A percentile compares a stretch with the other conserved stretches of the same genome.
Evolutionary conservation across 2,888 invertebrate species (phyloP).

Genomic region (Dryobotodes eremita): DNA sequence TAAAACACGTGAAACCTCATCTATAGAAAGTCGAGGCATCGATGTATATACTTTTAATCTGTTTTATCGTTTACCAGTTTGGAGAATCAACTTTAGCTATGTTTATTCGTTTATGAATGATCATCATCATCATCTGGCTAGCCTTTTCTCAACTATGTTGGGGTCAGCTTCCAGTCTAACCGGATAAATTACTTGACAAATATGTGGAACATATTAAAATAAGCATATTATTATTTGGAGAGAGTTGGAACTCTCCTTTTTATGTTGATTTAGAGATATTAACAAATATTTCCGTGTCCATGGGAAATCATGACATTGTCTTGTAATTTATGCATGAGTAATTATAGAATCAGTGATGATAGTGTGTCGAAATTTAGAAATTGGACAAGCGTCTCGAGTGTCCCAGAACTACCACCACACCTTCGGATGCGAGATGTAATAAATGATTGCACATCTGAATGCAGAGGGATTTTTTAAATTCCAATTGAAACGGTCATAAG

Average conservation of each 20-base stretch:
- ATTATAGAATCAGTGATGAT: constrained; percentile 10
- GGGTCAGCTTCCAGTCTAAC: too few species aligned
- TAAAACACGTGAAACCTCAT: constrained; percentile 78
- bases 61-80: constrained; percentile 73
- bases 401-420: constrained; percentile 17
- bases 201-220: constrained; percentile 81
- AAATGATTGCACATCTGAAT: constrained; percentile 1
- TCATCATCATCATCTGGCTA: too few species aligned
- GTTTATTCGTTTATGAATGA: constrained; percentile 65
- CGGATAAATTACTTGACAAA: constrained; percentile 43
- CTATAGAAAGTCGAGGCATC: constrained; percentile 79
- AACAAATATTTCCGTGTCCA: constrained; percentile 34
- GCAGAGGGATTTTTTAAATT: constrained; percentile 15
- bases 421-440: constrained; percentile 17
- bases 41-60: constrained; percentile 77
- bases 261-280: constrained; percentile 34
- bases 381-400: constrained; percentile 4
- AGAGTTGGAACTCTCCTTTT: constrained; percentile 63
- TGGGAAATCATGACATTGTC: constrained; percentile 27
- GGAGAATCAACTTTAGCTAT: constrained; percentile 62
- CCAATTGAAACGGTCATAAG: neutral
- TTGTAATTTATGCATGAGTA: constrained; percentile 41
- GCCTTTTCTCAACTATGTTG: too few species aligned
- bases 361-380: constrained; percentile 45
- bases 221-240: constrained; percentile 72